Conservation (phyloP, 30 jellyfish, hydroid and myxozoan species). For the Phacellophora camtschatica region DNA sequence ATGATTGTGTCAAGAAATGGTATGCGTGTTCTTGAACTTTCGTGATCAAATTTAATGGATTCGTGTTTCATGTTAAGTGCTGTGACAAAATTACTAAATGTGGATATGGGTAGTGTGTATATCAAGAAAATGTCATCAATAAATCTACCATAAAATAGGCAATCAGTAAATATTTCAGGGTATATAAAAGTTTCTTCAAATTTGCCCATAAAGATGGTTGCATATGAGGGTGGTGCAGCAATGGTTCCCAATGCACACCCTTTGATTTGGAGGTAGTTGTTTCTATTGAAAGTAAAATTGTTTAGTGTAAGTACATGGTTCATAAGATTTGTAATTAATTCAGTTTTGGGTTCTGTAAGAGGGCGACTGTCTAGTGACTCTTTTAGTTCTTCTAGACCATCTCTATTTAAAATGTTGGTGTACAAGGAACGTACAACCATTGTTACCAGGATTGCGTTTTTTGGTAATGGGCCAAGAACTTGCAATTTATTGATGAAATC, state of each 20-base stretch:
- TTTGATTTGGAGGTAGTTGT: constrained; percentile 16
- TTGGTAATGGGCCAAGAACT: too few species aligned
- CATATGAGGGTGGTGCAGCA: constrained; percentile 52
- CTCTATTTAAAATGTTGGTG: constrained; percentile 4
- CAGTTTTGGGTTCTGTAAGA: neutral
- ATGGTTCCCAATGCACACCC: constrained; percentile 58
- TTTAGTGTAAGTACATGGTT: constrained; percentile 7
- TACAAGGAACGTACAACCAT: too few species aligned
- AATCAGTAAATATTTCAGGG: neutral
- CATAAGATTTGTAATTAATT: neutral
- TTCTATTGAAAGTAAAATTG: constrained; percentile 8
- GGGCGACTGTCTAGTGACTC: neutral
- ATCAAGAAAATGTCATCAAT: constrained; percentile 37
- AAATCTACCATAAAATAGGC: constrained; percentile 17
- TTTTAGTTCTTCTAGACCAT: constrained; percentile 16
- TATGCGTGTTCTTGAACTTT: neutral
- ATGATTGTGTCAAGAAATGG: constrained; percentile 18
- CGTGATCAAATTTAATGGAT: constrained; percentile 20
- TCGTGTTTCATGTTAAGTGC: constrained; percentile 16
- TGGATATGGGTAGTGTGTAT: constrained; percentile 3
- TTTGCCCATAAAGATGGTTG: constrained; percentile 36
- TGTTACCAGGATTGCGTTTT: too few species aligned
- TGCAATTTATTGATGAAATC: too few species aligned
- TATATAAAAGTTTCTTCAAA: constrained; percentile 23
- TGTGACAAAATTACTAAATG: neutral